Base-by-base conservation (phyloP, 2,888 invertebrate species). In the Monochamus alternatus region DNA sequence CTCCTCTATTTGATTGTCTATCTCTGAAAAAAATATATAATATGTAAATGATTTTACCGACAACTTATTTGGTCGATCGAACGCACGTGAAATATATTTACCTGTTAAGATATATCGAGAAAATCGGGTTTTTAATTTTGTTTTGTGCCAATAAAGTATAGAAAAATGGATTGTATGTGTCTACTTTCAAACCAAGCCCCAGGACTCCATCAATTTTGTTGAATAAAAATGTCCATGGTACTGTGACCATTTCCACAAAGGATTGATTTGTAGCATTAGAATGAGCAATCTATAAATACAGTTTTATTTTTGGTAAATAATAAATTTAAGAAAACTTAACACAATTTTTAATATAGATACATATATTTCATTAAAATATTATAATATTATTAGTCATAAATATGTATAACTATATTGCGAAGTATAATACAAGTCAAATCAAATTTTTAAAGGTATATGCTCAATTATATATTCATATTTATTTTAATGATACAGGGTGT, bases 151-250 rank as follows among this genome's bases (percentile, higher is more conserved):
- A 85, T 88, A 94, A 90, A 83, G 92, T 93, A 85, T 93, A 91
- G 87, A 95, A 93, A 69, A 94, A 92, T 12, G 94, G 93, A 59
- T 89, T 88, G 7, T 93, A 92, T 55, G 89, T 87, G 78, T 91
- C 90, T 22, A 91, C 89, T 77, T 89, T 87, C 81, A 91, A 92
- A 2, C 91, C 93, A 86, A 95, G 88, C 59, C 94, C 94, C 58
- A 95, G 89, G 75, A 95, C 92, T 8, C 95, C 93, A 87, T 95
- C 95, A 81, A 93, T 93, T 88, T 93, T 93, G 72, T 91, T 92
- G 60, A 92, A 91, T 14, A 93, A 88, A 85, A 93, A 94, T 2
- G 92, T 90, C 55, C 91, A 91, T 2, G 94, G 94, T 83, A 95
- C 91, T 73, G 89, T 87, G 0, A 91, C 90, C 76, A 94, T 93